Percentiles rank a stretch among this genome's conserved stretches.
phyloP scores from a whole-genome alignment of 2,888 invertebrate genomes.

The Diaphora mendica region DNA sequence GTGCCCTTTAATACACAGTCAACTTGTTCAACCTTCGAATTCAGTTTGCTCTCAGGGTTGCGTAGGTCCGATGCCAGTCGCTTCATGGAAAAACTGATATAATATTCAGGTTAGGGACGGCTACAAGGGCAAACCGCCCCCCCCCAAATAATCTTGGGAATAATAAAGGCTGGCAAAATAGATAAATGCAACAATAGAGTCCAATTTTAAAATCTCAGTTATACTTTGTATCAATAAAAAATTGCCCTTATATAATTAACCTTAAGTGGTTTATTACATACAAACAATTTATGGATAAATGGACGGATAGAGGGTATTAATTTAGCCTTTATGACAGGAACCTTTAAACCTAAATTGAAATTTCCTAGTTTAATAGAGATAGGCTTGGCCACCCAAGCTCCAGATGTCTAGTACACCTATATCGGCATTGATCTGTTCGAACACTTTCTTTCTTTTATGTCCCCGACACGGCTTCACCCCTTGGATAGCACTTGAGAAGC shows the following conservation, averaged over 20 bases:
- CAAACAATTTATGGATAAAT: not conserved
- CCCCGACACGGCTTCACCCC: not conserved
- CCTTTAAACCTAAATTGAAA: not conserved
- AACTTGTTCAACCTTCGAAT: too few relatives aligned
- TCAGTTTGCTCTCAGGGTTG: too few relatives aligned
- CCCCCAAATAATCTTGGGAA: too few relatives aligned
- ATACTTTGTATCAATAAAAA: not conserved
- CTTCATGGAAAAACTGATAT: too few relatives aligned
- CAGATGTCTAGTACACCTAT: not conserved
- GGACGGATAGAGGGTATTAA: not conserved
- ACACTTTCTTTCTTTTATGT: not conserved
- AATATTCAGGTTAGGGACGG: too few relatives aligned
- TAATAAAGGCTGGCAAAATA: too few relatives aligned
- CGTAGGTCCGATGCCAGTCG: too few relatives aligned
- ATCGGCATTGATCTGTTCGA: not conserved
- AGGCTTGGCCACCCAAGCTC: not conserved
- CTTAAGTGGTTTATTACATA: not conserved
- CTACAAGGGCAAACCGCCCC: too few relatives aligned
- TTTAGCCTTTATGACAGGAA: not conserved
- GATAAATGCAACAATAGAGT: too few relatives aligned
- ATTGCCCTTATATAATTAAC: too few relatives aligned
- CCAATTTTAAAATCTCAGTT: not conserved
- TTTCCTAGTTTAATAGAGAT: not conserved
- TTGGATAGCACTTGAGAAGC: slow-evolving; percentile 1
- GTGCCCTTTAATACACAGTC: too few relatives aligned